Conservation (phyloP, 2,113 vertebrate species). For the Tursiops truncatus region DNA sequence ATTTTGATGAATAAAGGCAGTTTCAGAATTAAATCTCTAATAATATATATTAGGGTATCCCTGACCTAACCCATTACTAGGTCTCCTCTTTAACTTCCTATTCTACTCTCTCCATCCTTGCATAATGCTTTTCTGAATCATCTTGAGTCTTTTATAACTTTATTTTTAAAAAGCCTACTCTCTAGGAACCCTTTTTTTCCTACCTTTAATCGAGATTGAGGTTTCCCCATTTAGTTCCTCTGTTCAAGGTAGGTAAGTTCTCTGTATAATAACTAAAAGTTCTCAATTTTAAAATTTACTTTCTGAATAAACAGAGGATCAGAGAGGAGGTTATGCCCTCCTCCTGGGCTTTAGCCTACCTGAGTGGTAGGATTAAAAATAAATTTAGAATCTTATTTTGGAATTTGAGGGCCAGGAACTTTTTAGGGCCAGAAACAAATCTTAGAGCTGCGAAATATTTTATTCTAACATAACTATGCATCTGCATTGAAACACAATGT, state of each 20-base stretch:
- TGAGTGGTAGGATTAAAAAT: not conserved
- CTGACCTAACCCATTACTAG: not conserved
- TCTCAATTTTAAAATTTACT: not conserved
- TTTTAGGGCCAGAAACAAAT: not conserved
- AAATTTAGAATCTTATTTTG: not conserved
- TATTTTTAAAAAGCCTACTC: not conserved
- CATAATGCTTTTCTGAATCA: not conserved
- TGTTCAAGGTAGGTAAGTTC: not conserved
- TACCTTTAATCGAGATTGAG: not conserved
- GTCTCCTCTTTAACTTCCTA: not conserved
- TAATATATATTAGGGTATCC: not conserved
- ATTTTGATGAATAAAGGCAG: not conserved
- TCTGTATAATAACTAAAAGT: not conserved
- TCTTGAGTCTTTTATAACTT: not conserved
- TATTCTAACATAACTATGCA: not conserved
- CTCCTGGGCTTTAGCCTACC: not conserved
- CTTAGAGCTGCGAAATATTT: not conserved
- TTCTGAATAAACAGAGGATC: not conserved
- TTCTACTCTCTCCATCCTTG: not conserved
- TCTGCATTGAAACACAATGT: not conserved
- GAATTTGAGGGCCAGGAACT: not conserved
- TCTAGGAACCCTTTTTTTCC: not conserved
- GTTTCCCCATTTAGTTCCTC: not conserved
- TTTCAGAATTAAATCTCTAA: not conserved
- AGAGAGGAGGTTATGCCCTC: not conserved